phyloP scores from a whole-genome alignment of 2,113 vertebrate genomes.

The Heptranchias perlo region DNA sequence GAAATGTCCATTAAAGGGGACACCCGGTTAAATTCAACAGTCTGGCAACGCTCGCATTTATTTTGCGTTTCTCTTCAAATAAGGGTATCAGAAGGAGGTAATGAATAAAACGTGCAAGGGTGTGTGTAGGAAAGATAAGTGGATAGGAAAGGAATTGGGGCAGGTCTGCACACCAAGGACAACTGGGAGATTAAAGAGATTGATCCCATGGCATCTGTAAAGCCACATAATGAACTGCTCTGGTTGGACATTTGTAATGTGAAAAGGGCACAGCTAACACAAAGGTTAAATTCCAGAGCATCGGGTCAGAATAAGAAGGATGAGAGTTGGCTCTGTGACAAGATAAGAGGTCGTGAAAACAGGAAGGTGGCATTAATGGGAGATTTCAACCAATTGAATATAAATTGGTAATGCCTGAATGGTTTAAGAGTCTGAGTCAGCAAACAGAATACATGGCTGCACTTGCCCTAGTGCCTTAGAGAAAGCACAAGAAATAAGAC shows the following conservation, averaged over 20 bases:
- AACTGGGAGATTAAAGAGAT: neutral
- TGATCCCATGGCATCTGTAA: neutral
- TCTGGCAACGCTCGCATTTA: no score
- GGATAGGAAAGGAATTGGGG: neutral
- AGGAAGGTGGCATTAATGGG: neutral
- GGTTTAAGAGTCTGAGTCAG: neutral
- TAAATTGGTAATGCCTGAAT: neutral
- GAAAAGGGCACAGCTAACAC: neutral
- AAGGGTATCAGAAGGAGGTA: neutral
- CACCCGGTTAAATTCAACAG: no score
- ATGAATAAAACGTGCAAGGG: neutral
- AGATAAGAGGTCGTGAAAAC: neutral
- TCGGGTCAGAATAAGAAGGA: neutral
- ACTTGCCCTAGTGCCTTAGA: neutral
- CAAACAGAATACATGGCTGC: neutral
- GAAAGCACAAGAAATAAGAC: no score
- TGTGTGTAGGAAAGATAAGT: neutral
- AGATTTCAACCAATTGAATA: neutral
- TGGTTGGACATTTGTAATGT: neutral
- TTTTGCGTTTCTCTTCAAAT: no score
- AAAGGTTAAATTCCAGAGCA: neutral
- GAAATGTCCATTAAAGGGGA: no score
- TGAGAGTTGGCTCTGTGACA: neutral
- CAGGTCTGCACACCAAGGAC: neutral
- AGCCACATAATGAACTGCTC: neutral